These are phyloP conservation scores for Osedax frankpressi DNA, from an alignment of 2,888 invertebrate genomes.

Conservation along the genomic window DNA sequence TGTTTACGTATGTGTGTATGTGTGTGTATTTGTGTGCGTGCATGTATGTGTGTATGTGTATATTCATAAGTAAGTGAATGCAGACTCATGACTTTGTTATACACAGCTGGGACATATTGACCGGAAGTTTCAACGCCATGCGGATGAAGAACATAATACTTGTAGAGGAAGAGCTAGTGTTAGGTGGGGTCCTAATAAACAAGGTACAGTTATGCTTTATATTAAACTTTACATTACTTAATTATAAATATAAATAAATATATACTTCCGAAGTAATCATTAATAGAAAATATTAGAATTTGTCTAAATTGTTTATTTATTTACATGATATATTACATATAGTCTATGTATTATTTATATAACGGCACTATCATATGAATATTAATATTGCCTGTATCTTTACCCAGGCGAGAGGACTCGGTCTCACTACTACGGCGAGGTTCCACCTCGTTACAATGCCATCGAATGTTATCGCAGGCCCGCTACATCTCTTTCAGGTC, in stretches of 20 bases:
- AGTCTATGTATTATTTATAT: too few relatives aligned
- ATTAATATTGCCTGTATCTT: too few relatives aligned
- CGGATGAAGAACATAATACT: constrained; percentile 36
- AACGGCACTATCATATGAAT: too few relatives aligned
- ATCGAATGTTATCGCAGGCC: constrained; percentile 42
- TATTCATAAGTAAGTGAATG: too few relatives aligned
- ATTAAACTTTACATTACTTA: not conserved
- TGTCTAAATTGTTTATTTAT: too few relatives aligned
- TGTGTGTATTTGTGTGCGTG: not conserved
- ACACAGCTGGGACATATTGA: constrained; percentile 28
- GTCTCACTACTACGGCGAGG: constrained; percentile 40
- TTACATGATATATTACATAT: not conserved
- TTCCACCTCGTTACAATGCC: constrained; percentile 36
- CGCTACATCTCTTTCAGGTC: constrained; percentile 40
- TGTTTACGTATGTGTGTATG: not conserved
- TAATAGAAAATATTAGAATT: not conserved
- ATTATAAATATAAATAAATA: constrained; percentile 3
- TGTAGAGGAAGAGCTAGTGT: constrained; percentile 38
- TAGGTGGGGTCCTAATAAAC: constrained; percentile 42
- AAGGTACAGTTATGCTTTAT: constrained; percentile 29
- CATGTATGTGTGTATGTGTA: not conserved
- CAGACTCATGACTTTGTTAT: too few relatives aligned
- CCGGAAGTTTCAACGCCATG: constrained; percentile 33
- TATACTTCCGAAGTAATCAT: not conserved
- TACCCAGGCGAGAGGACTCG: constrained; percentile 35